Conservation (phyloP, 2,797 vertebrate genomes). For the Rallus crepitans region DNA sequence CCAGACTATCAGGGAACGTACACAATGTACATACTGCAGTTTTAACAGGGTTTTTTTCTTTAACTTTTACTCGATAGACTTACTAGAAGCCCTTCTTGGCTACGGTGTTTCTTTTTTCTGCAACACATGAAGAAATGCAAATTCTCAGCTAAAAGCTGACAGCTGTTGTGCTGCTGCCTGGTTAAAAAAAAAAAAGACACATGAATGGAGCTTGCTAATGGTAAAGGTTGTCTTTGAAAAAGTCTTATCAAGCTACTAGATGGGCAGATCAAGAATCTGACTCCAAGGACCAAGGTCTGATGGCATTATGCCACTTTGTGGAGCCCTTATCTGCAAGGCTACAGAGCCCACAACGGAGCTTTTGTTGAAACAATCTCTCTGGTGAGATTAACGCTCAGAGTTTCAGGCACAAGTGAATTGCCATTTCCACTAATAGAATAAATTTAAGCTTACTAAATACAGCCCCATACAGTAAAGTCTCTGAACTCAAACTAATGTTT, state of each 20-base stretch:
- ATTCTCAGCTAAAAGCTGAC: not conserved
- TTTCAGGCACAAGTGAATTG: not conserved
- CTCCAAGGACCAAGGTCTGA: not conserved
- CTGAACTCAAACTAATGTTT: not conserved
- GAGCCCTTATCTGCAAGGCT: not conserved
- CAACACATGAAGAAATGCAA: not conserved
- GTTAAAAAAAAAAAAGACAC: not conserved
- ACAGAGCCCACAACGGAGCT: not conserved
- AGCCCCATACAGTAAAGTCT: not conserved
- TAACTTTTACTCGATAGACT: not conserved
- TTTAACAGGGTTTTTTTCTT: not conserved
- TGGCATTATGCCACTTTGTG: not conserved
- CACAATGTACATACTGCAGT: accelerated
- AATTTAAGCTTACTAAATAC: not conserved
- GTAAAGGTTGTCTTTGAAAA: not conserved
- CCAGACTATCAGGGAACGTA: not conserved
- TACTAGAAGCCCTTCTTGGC: not conserved
- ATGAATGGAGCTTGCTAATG: not conserved
- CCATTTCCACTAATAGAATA: not conserved
- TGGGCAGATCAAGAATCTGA: not conserved
- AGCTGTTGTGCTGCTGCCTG: not conserved
- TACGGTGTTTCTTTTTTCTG: not conserved
- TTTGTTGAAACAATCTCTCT: not conserved
- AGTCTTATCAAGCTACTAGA: not conserved
- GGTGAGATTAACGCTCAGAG: not conserved